Evolutionary conservation across 2,888 invertebrate species (phyloP), one percentile per base, ranked within the genome.

Genomic region (Glyphotaelius pellucidus): DNA sequence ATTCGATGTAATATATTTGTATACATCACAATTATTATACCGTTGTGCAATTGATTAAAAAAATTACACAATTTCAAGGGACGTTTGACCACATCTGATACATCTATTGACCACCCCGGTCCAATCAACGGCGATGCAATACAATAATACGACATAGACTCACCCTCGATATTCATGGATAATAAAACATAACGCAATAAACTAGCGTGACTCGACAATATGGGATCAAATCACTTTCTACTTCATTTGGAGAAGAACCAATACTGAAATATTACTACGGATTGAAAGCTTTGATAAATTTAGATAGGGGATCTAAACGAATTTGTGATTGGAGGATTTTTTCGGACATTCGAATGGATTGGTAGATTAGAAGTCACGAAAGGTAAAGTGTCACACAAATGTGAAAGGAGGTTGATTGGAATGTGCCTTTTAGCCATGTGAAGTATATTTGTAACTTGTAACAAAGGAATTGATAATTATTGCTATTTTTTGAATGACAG

Each of bases 161-260:
- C 88, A 89, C 32, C 88, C 88, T 79, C 67, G 67, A 67, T 25
- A 67, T 67, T 67, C 79, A 35, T 38, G 25, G 88, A 35, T 35
- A 89, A 89, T 89, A 80, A 89, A 89, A 89, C 86, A 86, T 42
- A 42, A 83, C 32, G 42, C 42, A 38, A 67, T 88, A 88, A 67
- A 25, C 47, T 88, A 88, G 67, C 88, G 31, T 88, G 88, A 88
- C 88, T 30, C 88, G 67, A 79, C 88, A 88, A 88, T 88, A 67
- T 32, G 67, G 7, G 88, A 38, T 35, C 30, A 67, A 31, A 67
- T 86, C 31, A 67, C 35, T 52, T 67, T 88, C 67, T 67, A 31
- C 15, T 79, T 86, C 79, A 79, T 88, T 88, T 88, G 32, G 88
- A 79, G 88, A 88, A 79, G 88, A 88, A 88, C 67, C 52, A 88